phyloP scores from a whole-genome alignment of 1,140 invertebrate genomes.

The Asbolus verrucosus region DNA sequence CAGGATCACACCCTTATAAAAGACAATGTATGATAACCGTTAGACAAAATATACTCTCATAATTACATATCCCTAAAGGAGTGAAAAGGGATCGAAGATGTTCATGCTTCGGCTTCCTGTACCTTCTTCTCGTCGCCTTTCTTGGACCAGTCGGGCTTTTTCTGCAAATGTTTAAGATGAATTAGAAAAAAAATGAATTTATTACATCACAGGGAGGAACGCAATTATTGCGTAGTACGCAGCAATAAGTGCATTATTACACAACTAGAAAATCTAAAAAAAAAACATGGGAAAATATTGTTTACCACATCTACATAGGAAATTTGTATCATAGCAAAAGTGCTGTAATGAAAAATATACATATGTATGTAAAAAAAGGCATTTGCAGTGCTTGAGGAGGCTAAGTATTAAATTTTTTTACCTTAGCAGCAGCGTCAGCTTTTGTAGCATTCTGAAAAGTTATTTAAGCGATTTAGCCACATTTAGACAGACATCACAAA shows the following conservation, averaged over 20 bases:
- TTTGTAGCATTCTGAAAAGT: conserved; percentile 52
- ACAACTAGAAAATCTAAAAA: conserved; percentile 5
- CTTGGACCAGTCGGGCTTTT: conserved; percentile 93
- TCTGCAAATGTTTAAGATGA: conserved; percentile 72
- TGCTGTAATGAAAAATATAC: conserved; percentile 17
- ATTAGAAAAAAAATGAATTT: conserved; percentile 1
- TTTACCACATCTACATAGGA: conserved; percentile 11
- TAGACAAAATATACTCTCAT: conserved; percentile 38
- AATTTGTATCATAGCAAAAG: conserved; percentile 5
- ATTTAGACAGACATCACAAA: conserved; percentile 15
- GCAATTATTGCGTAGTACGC: conserved; percentile 10
- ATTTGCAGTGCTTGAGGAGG: conserved; percentile 7
- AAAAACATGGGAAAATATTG: conserved; percentile 5
- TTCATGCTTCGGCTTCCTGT: conserved; percentile 88
- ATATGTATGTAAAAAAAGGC: background rate
- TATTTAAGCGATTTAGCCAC: conserved; percentile 49
- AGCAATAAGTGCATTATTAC: conserved; percentile 10
- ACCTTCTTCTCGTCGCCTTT: conserved; percentile 89
- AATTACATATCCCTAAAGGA: background rate
- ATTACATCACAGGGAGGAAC: background rate
- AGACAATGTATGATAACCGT: background rate
- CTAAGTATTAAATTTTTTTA: conserved; percentile 35
- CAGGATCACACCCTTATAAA: conserved; percentile 13
- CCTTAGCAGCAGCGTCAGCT: conserved; percentile 46
- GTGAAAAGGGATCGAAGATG: conserved; percentile 40